Evolutionary conservation across 2,113 vertebrate genomes (phyloP), one percentile per base, ranked within the genome.

Genomic region (Lepisosteus osseus): DNA sequence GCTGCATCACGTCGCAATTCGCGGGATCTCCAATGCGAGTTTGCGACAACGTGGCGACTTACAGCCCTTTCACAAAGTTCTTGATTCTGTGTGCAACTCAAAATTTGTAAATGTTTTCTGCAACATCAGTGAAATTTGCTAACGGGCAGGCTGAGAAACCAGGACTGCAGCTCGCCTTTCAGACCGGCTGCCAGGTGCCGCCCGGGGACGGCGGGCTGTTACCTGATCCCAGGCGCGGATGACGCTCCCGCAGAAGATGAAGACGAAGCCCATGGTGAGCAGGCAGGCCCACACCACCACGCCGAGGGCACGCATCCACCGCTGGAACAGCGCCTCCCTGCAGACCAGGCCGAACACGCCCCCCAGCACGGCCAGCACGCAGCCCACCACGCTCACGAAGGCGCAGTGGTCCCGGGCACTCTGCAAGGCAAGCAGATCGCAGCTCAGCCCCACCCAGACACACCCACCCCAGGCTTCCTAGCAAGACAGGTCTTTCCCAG

Each of bases 161-260:
- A 6, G 43, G 45, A 61, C 68, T 62, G 70, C 29, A 41, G 45
- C 69, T 41, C 47, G 67, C 65, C 17, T 44, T 6, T 62, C 57
- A 3, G 13, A 61, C 56, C 55, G 3, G 42, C 6, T 1, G 9
- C 6, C 12, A 47, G 14, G 15, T 6, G 7, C 9, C 2, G 15
- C 8, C 0, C 17, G 13, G 43, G 56, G 7, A 44, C 6, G 11
- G 15, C 44, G 6, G 9, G 55, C 41, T 29, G 17, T 29, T 87
- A 99, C 97, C 96, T 98, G 97, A 17, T 97, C 94, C 95, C 95
- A 97, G 1, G 90, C 83, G 7, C 82, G 61, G 69, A 89, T 79
- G 64, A 47, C 8, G 2, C 61, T 55, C 0, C 76, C 65, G 15
- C 86, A 83, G 79, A 93, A 94, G 44, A 96, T 87, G 77, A 96